Percentiles rank a stretch among this genome's conserved stretches.
Conservation (phyloP, 2,113 vertebrate species). For the Pelecanus crispus region DNA sequence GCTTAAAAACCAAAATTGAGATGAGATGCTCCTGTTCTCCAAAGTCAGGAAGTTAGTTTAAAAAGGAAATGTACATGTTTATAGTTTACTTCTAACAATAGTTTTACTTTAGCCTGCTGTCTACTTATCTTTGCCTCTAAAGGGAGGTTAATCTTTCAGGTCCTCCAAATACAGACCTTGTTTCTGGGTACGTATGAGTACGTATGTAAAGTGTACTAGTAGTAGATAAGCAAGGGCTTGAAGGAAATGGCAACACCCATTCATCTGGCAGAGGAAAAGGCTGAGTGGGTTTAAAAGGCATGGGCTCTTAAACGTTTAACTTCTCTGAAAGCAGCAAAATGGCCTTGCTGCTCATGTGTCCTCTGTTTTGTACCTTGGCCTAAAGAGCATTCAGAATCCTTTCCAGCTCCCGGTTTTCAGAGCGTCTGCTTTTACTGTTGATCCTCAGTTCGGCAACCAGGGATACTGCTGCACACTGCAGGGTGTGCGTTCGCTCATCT, state of each 20-base stretch:
- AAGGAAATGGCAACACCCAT: background rate
- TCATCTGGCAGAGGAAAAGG: background rate
- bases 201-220: background rate
- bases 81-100: background rate
- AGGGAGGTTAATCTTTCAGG: background rate
- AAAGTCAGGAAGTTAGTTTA: background rate
- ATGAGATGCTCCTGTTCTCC: background rate
- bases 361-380: background rate
- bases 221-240: fast-evolving
- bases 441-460: background rate
- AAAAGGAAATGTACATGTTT: background rate
- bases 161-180: background rate
- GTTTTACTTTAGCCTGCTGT: background rate
- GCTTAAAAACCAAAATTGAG: background rate
- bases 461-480: background rate
- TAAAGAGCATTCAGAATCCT: background rate
- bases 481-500: background rate
- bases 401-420: background rate
- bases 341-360: background rate
- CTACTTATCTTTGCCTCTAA: background rate
- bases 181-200: fast-evolving
- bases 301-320: background rate
- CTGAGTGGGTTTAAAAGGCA: background rate
- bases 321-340: background rate
- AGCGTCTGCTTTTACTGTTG: background rate